Evolutionary conservation across 2,888 invertebrate species (phyloP).

Genomic region (Thera britannica): DNA sequence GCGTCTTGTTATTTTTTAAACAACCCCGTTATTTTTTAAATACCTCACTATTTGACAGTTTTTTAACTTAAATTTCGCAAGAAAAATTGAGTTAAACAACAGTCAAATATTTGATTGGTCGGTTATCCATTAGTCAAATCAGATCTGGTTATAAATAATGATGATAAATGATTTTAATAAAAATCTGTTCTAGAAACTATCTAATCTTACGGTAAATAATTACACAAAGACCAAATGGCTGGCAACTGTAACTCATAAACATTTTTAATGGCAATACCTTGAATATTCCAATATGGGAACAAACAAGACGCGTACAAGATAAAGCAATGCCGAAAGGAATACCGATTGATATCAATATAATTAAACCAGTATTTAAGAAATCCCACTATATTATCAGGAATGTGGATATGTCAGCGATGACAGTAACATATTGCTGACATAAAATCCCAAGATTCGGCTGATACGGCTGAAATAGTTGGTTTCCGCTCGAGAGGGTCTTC

Average conservation of each 20-base stretch:
- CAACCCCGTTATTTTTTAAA: too few species aligned
- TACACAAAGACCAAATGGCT: too few species aligned
- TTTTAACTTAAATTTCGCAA: too few species aligned
- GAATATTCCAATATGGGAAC: slow-evolving; percentile 13
- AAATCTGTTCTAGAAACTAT: too few species aligned
- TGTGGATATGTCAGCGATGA: slow-evolving; percentile 68
- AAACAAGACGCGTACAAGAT: slow-evolving; percentile 54
- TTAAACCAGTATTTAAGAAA: slow-evolving; percentile 79
- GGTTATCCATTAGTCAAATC: too few species aligned
- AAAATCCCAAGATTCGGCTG: slow-evolving; percentile 77
- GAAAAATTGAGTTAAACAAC: too few species aligned
- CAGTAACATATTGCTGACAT: slow-evolving; percentile 81
- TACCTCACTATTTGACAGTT: too few species aligned
- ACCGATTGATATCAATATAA: slow-evolving; percentile 77
- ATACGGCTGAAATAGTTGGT: slow-evolving; percentile 76
- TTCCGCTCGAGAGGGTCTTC: slow-evolving; percentile 66
- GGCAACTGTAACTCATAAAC: not conserved
- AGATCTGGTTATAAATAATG: too few species aligned
- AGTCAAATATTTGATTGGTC: too few species aligned
- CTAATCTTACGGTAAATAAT: too few species aligned
- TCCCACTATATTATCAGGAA: slow-evolving; percentile 74
- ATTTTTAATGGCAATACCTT: slow-evolving; percentile 7
- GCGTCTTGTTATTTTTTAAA: too few species aligned
- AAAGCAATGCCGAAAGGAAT: slow-evolving; percentile 68
- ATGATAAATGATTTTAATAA: too few species aligned